Base-by-base conservation (phyloP, 2,113 vertebrate species). In the Pteropus alecto region DNA sequence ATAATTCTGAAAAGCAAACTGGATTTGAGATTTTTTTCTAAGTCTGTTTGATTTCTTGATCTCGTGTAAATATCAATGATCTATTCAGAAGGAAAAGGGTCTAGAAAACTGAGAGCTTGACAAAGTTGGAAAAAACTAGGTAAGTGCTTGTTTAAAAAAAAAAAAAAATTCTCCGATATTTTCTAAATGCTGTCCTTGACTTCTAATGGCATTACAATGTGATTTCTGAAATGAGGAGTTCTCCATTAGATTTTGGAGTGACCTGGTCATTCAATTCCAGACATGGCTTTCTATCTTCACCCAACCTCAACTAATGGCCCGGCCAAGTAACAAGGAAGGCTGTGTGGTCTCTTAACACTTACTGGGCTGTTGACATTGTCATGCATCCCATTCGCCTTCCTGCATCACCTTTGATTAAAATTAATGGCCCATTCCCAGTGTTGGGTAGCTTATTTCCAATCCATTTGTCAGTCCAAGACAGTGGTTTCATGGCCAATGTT, bases 391-490 rank as follows among this genome's bases (percentile, higher is more conserved):
- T 98, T 99, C 98, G 97, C 98, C 99, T 99, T 99, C 99, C 99
- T 98, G 98, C 99, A 99, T 99, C 99, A 99, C 99, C 99, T 99
- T 99, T 99, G 99, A 99, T 99, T 99, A 99, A 99, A 99, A 99
- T 99, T 99, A 99, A 99, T 99, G 99, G 99, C 96, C 99, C 99
- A 98, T 99, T 99, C 98, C 99, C 97, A 99, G 98, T 99, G 98
- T 98, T 99, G 99, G 99, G 99, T 98, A 98, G 99, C 99, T 99
- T 99, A 99, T 99, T 99, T 99, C 99, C 99, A 99, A 99, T 99
- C 98, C 99, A 99, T 99, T 99, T 99, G 99, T 99, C 99, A 99
- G 99, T 98, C 98, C 97, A 98, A 99, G 98, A 99, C 98, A 98
- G 98, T 98, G 98, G 99, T 98, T 98, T 98, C 98, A 98, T 97